Conservation (phyloP, 2,797 vertebrate genomes). For the Ambastaia sidthimunki region DNA sequence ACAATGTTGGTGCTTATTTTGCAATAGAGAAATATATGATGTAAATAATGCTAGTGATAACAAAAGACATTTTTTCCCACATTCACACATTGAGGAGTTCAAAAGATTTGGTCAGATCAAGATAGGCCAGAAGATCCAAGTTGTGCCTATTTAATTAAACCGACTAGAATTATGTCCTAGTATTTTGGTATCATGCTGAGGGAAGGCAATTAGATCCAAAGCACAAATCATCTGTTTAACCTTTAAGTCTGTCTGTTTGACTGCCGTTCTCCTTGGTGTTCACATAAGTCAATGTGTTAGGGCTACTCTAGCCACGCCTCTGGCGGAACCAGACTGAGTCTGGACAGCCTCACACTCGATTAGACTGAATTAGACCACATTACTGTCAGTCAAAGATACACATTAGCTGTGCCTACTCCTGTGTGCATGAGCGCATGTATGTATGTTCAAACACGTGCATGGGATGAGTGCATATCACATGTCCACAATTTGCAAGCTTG, state of each 20-base stretch:
- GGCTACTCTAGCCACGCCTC: slow-evolving; percentile 20
- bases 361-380: slow-evolving; percentile 45
- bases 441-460: background rate
- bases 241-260: slow-evolving; percentile 56
- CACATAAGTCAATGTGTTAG: slow-evolving; percentile 31
- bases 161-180: slow-evolving; percentile 56
- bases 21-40: background rate
- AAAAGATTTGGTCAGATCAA: background rate
- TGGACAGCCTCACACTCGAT: slow-evolving; percentile 49
- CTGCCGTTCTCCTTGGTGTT: slow-evolving; percentile 10
- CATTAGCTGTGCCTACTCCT: background rate
- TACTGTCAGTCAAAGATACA: slow-evolving; percentile 36
- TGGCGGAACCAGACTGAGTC: slow-evolving; percentile 33
- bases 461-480: too few relatives aligned
- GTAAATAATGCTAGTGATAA: background rate
- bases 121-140: slow-evolving; percentile 15
- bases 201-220: slow-evolving; percentile 58
- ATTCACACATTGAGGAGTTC: slow-evolving; percentile 16
- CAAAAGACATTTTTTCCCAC: background rate
- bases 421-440: background rate
- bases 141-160: slow-evolving; percentile 48
- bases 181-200: slow-evolving; percentile 53
- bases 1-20: background rate
- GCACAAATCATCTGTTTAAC: slow-evolving; percentile 57
- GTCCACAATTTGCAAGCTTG: background rate